Conservation (phyloP, 2,113 vertebrate species). For the Cynocephalus volans region DNA sequence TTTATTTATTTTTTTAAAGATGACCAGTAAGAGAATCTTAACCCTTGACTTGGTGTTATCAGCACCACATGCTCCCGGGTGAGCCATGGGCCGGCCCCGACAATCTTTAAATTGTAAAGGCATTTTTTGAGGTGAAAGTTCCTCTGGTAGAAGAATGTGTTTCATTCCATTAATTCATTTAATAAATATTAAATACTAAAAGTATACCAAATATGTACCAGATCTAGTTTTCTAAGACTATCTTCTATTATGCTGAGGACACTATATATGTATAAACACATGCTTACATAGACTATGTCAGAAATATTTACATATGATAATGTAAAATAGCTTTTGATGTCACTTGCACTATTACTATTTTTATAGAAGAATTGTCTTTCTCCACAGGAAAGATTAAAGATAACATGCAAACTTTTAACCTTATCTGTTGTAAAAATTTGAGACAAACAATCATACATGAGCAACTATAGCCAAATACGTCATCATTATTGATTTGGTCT, state of each 20-base stretch:
- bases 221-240: background rate
- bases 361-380: background rate
- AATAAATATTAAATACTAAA: background rate
- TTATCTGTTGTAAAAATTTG: background rate
- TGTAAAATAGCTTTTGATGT: background rate
- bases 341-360: background rate
- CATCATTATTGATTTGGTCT: constrained; percentile 53
- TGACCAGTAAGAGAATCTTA: too few species aligned
- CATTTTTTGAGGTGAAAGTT: background rate
- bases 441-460: background rate
- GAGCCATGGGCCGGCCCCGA: too few species aligned
- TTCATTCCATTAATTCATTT: background rate
- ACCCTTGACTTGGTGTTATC: too few species aligned
- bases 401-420: constrained; percentile 20
- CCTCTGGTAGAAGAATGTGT: background rate
- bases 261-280: background rate
- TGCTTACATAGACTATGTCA: background rate
- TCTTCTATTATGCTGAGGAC: background rate
- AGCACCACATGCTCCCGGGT: too few species aligned
- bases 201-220: background rate
- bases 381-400: background rate
- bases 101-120: background rate
- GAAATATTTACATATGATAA: background rate
- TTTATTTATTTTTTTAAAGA: too few species aligned
- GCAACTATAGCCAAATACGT: background rate